Base-by-base conservation (phyloP, 2,113 vertebrate species). In the Chionodraco myersi region DNA sequence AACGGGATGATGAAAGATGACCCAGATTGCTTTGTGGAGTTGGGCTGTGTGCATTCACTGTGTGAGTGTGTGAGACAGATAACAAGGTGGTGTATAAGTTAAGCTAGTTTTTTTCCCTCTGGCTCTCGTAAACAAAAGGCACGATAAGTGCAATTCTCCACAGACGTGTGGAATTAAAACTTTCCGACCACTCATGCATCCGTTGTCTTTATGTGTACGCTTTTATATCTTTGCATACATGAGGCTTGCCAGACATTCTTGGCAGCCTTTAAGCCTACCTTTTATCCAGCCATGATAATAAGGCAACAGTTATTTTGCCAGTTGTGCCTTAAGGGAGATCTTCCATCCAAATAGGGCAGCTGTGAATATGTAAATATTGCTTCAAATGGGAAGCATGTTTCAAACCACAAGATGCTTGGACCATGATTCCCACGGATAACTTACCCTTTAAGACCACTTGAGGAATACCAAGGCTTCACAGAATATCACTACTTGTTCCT, bases 1-100 rank as follows among this genome's bases (percentile, higher is more conserved):
- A 72, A 82, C 58, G 75, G 82, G 82, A 92, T 88, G 89, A 93
- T 91, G 83, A 89, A 90, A 89, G 86, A 86, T 92, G 92, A 92
- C 92, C 93, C 84, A 91, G 90, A 93, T 94, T 90, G 89, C 80
- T 78, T 88, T 79, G 86, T 78, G 72, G 73, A 79, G 75, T 72
- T 62, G 45, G 79, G 78, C 66, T 77, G 60, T 69, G 74, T 80
- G 84, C 67, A 84, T 79, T 79, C 56, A 52, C 34, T 65, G 51
- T 77, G 70, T 79, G 74, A 51, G 75, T 18, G 74, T 62, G 77
- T 85, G 72, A 85, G 89, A 84, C 85, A 86, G 88, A 78, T 88
- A 89, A 89, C 76, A 85, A 84, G 80, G 84, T 84, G 75, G 88
- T 72, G 13, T 77, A 70, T 84, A 89, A 92, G 82, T 77, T 69